Percentiles rank a stretch among this genome's conserved stretches.
Evolutionary conservation across 1,140 invertebrate species (phyloP).

Genomic region (Eumeta japonica): DNA sequence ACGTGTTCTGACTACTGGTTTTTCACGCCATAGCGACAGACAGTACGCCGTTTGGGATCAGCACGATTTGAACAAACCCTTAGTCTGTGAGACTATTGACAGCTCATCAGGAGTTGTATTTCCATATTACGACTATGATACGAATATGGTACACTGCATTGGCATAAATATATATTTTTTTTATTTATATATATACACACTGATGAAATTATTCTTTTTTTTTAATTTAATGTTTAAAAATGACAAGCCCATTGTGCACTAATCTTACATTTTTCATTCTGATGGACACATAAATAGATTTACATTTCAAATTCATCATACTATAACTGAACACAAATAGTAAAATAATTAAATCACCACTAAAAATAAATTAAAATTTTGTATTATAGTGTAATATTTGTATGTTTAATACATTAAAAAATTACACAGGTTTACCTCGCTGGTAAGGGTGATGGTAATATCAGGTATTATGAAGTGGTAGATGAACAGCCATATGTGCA

Average conservation of each 20-base stretch:
- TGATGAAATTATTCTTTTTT: constrained; percentile 5
- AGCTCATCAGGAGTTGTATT: constrained; percentile 90
- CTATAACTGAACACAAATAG: no score
- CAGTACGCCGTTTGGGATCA: constrained; percentile 88
- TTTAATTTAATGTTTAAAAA: no score
- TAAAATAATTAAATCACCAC: no score
- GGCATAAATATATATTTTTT: not conserved
- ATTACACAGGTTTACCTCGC: constrained; percentile 56
- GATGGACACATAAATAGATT: no score
- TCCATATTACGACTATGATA: constrained; percentile 91
- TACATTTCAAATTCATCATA: no score
- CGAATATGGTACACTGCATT: constrained; percentile 67
- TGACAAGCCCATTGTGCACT: no score
- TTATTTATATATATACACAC: no score
- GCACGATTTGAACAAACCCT: constrained; percentile 72
- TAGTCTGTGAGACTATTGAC: constrained; percentile 82
- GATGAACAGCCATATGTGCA: constrained; percentile 82
- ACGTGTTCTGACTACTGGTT: constrained; percentile 83
- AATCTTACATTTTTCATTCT: no score
- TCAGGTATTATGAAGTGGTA: constrained; percentile 91
- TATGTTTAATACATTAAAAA: no score
- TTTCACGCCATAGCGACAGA: constrained; percentile 85
- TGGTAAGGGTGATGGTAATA: constrained; percentile 88
- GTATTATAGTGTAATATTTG: no score
- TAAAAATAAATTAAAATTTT: no score